These are phyloP conservation scores for Scaptodrosophila lebanonensis DNA, from an alignment of 1,140 invertebrate genomes.

Conservation along the genomic window DNA sequence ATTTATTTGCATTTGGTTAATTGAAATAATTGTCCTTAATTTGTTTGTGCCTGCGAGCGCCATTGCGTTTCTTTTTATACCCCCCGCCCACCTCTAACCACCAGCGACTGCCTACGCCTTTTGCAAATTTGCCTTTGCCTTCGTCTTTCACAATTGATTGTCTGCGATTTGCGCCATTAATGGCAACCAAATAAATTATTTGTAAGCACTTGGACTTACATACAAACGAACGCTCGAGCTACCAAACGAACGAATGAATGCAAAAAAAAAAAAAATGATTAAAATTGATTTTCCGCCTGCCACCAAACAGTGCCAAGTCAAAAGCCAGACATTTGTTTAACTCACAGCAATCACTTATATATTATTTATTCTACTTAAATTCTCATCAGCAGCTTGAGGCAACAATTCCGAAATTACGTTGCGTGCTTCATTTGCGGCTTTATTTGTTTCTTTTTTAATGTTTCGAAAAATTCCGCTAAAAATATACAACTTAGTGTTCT, in stretches of 20 bases:
- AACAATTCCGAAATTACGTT: no score
- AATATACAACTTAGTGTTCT: no score
- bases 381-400: no score
- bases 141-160: conserved; percentile 54
- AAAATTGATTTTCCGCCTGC: conserved; percentile 63
- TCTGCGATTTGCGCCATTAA: conserved; percentile 70
- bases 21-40: conserved; percentile 76
- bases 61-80: background rate
- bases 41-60: conserved; percentile 66
- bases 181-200: conserved; percentile 68
- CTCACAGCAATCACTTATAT: no score
- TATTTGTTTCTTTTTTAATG: no score
- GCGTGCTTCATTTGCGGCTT: no score
- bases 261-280: conserved; percentile 56
- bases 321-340: conserved; percentile 29
- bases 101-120: conserved; percentile 5
- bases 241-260: no score
- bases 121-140: conserved; percentile 10
- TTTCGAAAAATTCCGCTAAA: no score
- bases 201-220: conserved; percentile 41
- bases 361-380: no score
- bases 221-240: no score
- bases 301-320: conserved; percentile 33
- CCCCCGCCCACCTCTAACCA: background rate
- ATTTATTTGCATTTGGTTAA: conserved; percentile 76